These are phyloP conservation scores for Salpingus planirostris DNA, from an alignment of 2,888 invertebrate species.

Conservation along the genomic window DNA sequence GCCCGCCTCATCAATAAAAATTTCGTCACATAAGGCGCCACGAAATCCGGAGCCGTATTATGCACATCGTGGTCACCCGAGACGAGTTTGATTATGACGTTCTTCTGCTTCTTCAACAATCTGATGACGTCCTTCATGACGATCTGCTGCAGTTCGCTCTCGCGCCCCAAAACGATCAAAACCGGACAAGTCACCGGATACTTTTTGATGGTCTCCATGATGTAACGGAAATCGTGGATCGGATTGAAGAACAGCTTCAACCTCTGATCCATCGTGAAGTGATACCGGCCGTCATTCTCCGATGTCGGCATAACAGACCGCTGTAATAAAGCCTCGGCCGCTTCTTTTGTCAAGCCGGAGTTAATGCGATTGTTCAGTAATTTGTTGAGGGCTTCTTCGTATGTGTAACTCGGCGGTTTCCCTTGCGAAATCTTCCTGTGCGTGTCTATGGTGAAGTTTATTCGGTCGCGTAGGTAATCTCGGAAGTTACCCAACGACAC, in stretches of 20 bases:
- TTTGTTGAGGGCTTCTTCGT: constrained; percentile 43
- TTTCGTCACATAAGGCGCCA: constrained; percentile 34
- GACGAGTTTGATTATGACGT: constrained; percentile 34
- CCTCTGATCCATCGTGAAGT: constrained; percentile 50
- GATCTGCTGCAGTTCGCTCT: constrained; percentile 18
- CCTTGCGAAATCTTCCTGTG: constrained; percentile 23
- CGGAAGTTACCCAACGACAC: constrained; percentile 23
- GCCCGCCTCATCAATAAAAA: constrained; percentile 26
- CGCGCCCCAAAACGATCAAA: constrained; percentile 30
- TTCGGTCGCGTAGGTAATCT: constrained; percentile 30
- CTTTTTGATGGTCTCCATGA: constrained; percentile 31
- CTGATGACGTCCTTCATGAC: constrained; percentile 20
- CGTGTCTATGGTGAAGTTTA: constrained; percentile 35
- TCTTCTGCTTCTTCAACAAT: constrained; percentile 23
- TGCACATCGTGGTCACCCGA: constrained; percentile 56
- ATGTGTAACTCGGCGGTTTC: constrained; percentile 35
- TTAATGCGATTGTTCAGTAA: constrained; percentile 39
- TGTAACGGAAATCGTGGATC: constrained; percentile 27
- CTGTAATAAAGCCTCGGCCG: constrained; percentile 44
- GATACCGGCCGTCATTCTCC: constrained; percentile 41
- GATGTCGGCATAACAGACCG: constrained; percentile 42
- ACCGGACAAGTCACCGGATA: constrained; percentile 35
- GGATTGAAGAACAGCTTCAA: constrained; percentile 38
- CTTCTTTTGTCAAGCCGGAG: constrained; percentile 36
- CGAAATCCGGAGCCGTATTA: constrained; percentile 47